Evolutionary conservation across 2,888 invertebrate genomes (phyloP).

Genomic region (Cistogaster globosa): DNA sequence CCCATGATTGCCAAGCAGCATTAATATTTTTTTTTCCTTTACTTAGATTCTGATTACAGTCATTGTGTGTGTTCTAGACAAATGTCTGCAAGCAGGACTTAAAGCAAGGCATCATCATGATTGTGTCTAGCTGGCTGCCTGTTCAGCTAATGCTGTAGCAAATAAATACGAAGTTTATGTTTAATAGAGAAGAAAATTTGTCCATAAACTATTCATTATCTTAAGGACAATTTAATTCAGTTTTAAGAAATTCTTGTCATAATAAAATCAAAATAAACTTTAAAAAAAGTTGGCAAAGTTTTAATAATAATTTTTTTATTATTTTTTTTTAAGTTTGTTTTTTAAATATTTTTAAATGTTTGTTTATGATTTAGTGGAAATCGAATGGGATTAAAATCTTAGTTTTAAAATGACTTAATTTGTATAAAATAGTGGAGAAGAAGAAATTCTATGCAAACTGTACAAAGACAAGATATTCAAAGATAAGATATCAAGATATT

Average conservation of each 20-base stretch:
- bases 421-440: too few relatives aligned
- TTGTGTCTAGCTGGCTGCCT: neutral
- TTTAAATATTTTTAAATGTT: too few relatives aligned
- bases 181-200: constrained; percentile 54
- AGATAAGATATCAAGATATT: too few relatives aligned
- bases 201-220: constrained; percentile 57
- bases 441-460: too few relatives aligned
- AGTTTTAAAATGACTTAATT: too few relatives aligned
- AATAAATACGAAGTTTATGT: constrained; percentile 25
- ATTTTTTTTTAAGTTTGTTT: too few relatives aligned
- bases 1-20: constrained; percentile 3
- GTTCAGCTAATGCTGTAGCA: neutral
- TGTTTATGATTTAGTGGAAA: too few relatives aligned
- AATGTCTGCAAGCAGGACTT: constrained; percentile 51
- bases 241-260: constrained; percentile 41
- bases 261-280: constrained; percentile 30
- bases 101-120: constrained; percentile 33
- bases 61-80: constrained; percentile 50
- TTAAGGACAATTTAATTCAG: constrained; percentile 58
- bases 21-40: constrained; percentile 21
- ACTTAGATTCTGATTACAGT: constrained; percentile 53
- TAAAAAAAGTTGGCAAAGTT: constrained; percentile 11
- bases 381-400: too few relatives aligned
- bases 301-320: too few relatives aligned
- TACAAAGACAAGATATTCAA: too few relatives aligned